Conservation (phyloP, 2,797 vertebrate genomes). For the Carduelis carduelis region DNA sequence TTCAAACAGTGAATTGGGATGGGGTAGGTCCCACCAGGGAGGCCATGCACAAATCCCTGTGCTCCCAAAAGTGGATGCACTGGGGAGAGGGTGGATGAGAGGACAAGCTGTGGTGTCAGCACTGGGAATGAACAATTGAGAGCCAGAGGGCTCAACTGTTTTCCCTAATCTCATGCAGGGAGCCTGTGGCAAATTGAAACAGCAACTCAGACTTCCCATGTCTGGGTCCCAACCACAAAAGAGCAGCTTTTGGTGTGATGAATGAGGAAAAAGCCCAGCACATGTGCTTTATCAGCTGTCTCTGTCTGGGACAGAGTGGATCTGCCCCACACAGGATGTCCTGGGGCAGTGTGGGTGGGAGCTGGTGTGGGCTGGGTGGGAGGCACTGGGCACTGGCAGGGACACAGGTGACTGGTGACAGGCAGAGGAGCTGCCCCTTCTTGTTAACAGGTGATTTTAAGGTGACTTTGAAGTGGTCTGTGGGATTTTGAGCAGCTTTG, state of each 20-base stretch:
- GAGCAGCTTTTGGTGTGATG: background rate
- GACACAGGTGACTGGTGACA: background rate
- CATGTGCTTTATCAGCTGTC: background rate
- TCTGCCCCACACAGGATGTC: rapidly evolving
- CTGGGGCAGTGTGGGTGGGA: background rate
- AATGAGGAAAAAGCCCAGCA: background rate
- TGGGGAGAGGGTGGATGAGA: background rate
- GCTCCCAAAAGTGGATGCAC: background rate
- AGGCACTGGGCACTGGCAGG: background rate
- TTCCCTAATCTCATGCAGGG: background rate
- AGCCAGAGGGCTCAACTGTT: background rate
- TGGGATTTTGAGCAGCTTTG: background rate
- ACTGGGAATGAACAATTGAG: background rate
- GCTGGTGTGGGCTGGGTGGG: background rate
- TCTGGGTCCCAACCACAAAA: background rate
- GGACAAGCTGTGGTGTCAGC: background rate
- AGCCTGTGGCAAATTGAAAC: background rate
- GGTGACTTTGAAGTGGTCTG: conserved; percentile 16
- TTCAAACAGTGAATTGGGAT: background rate
- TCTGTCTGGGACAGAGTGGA: background rate
- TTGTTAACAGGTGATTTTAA: background rate
- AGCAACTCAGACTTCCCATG: background rate
- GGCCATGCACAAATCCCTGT: rapidly evolving
- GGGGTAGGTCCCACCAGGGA: background rate
- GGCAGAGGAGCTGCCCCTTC: background rate